Evolutionary conservation across 2,113 vertebrate species (phyloP).

Genomic region (Alectura lathami): DNA sequence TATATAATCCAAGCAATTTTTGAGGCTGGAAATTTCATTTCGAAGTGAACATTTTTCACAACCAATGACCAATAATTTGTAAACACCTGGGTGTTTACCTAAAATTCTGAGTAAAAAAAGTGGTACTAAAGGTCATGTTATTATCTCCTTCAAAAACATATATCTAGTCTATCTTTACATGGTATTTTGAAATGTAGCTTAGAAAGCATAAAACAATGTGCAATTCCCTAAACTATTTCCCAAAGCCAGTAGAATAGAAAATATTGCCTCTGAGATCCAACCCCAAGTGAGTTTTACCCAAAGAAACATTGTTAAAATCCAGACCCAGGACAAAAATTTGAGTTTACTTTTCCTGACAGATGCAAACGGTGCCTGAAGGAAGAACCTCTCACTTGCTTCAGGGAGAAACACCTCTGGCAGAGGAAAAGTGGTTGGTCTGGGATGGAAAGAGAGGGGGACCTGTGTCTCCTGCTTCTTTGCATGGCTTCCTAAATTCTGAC

Average conservation of each 20-base stretch:
- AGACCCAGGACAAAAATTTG: background rate
- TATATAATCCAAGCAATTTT: background rate
- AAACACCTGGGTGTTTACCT: background rate
- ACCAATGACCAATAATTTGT: background rate
- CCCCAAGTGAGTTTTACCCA: background rate
- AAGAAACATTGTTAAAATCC: background rate
- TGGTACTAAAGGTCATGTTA: background rate
- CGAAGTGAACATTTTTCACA: background rate
- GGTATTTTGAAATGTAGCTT: background rate
- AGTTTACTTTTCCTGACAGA: background rate
- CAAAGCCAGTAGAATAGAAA: background rate
- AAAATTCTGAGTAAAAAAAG: background rate
- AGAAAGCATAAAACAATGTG: background rate
- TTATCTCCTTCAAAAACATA: background rate
- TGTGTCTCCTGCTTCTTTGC: background rate
- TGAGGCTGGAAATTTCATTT: background rate
- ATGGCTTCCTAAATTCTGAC: background rate
- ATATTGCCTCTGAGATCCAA: background rate
- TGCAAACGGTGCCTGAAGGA: background rate
- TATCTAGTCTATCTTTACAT: background rate
- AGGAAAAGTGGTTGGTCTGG: background rate
- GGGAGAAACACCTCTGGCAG: background rate
- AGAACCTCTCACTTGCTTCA: background rate
- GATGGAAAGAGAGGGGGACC: fast-evolving
- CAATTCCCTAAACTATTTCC: background rate